Conservation (phyloP, 2,888 invertebrate genomes). For the Ligdia adustata region DNA sequence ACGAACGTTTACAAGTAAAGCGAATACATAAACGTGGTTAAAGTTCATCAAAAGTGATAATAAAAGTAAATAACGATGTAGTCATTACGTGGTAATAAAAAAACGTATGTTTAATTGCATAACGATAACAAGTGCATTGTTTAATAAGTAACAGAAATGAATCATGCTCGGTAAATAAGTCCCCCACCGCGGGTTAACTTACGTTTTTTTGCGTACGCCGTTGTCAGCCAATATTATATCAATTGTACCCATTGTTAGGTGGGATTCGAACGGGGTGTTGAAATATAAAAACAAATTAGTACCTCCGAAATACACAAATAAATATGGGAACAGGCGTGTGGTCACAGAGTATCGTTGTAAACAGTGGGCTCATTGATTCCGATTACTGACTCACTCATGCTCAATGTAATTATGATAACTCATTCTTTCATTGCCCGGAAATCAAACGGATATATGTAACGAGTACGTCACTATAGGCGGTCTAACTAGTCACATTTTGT, state of each 20-base stretch:
- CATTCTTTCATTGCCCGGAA: too few relatives aligned
- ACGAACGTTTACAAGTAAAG: slow-evolving; percentile 33
- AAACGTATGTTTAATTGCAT: slow-evolving; percentile 37
- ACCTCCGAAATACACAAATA: slow-evolving; percentile 61
- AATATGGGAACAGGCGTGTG: slow-evolving; percentile 41
- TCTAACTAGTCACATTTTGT: too few relatives aligned
- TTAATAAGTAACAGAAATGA: slow-evolving; percentile 46
- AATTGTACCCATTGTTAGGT: slow-evolving; percentile 75
- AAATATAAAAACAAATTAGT: slow-evolving; percentile 80
- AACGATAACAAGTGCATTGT: slow-evolving; percentile 43
- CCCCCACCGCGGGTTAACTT: slow-evolving; percentile 62
- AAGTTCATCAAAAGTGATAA: slow-evolving; percentile 20
- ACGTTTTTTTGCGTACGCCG: slow-evolving; percentile 64
- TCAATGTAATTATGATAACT: too few relatives aligned
- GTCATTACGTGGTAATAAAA: slow-evolving; percentile 33
- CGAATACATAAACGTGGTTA: slow-evolving; percentile 27
- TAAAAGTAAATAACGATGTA: slow-evolving; percentile 27
- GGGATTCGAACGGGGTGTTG: slow-evolving; percentile 63
- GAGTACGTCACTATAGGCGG: too few relatives aligned
- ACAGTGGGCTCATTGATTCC: too few relatives aligned
- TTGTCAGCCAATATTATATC: slow-evolving; percentile 63
- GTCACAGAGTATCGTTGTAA: slow-evolving; percentile 35
- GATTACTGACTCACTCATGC: too few relatives aligned
- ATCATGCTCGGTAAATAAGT: slow-evolving; percentile 61
- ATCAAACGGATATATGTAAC: too few relatives aligned